Conservation (phyloP, 2,113 vertebrate genomes). For the Forbesichthys papilliferus region DNA sequence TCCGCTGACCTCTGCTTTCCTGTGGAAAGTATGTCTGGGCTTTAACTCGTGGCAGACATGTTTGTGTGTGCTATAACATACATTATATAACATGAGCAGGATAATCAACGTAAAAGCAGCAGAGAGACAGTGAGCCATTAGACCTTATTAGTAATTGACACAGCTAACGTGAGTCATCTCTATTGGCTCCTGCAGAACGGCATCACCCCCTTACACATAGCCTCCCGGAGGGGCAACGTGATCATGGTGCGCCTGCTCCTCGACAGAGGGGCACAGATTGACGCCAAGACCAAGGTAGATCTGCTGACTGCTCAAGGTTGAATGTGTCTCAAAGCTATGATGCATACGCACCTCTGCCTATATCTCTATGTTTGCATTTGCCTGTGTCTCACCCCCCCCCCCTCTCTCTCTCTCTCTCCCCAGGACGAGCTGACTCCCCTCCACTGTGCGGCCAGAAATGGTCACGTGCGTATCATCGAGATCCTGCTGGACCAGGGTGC, state of each 20-base stretch:
- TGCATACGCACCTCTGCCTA: neutral
- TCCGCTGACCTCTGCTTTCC: no score
- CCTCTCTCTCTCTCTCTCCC: neutral
- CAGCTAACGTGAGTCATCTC: neutral
- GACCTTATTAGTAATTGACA: no score
- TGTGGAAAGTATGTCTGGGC: no score
- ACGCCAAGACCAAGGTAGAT: slow-evolving; percentile 73
- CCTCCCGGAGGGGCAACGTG: slow-evolving; percentile 87
- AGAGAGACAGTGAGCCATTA: no score
- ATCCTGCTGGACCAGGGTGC: slow-evolving; percentile 95
- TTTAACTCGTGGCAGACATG: no score
- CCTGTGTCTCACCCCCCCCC: no score
- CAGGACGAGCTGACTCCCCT: slow-evolving; percentile 98
- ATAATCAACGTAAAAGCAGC: no score
- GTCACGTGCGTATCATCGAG: slow-evolving; percentile 92
- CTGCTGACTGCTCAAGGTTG: neutral
- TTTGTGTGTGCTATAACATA: no score
- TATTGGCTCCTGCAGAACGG: slow-evolving; percentile 76
- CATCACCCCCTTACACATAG: slow-evolving; percentile 87
- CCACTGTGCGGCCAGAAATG: slow-evolving; percentile 96
- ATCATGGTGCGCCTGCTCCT: slow-evolving; percentile 85
- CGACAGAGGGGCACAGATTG: slow-evolving; percentile 86
- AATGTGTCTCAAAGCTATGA: neutral
- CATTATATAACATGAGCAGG: no score
- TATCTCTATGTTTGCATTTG: neutral